Evolutionary conservation across 2,888 invertebrate genomes (phyloP).

Genomic region (Orthosia gothica): DNA sequence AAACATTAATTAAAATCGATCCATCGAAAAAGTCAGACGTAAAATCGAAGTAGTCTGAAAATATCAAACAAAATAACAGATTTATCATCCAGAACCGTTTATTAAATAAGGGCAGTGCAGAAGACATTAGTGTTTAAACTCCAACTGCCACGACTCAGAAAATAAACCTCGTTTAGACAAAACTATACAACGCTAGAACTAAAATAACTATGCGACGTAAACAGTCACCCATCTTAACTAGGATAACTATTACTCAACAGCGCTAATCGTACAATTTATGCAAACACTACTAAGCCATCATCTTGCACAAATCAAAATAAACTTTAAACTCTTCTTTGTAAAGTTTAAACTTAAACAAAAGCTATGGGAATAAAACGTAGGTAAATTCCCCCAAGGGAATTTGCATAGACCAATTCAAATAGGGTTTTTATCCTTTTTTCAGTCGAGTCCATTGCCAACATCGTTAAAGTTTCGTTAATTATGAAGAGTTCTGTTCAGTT

Average conservation of each 20-base stretch:
- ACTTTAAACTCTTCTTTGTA: conserved; percentile 29
- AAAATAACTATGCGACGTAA: conserved; percentile 36
- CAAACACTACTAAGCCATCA: conserved; percentile 36
- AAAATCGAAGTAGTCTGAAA: neutral
- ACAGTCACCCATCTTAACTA: conserved; percentile 55
- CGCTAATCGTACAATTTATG: conserved; percentile 65
- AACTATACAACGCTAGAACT: conserved; percentile 21
- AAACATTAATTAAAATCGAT: too few relatives aligned
- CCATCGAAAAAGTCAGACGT: neutral
- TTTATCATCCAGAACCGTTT: neutral
- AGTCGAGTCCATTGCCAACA: conserved; percentile 75
- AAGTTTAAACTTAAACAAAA: conserved; percentile 43
- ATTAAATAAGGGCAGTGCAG: neutral
- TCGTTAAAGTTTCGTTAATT: conserved; percentile 80
- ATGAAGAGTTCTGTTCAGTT: conserved; percentile 69
- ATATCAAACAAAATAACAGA: neutral
- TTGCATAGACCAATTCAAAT: conserved; percentile 67
- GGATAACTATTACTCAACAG: conserved; percentile 67
- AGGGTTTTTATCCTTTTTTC: conserved; percentile 56
- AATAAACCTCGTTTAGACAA: conserved; percentile 31
- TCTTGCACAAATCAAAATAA: conserved; percentile 22
- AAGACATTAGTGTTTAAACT: neutral
- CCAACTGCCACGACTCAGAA: conserved; percentile 1
- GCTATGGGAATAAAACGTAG: conserved; percentile 35
- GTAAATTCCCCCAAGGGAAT: conserved; percentile 58